phyloP scores from a whole-genome alignment of 2,888 invertebrate genomes.

The Spisula subtruncata region DNA sequence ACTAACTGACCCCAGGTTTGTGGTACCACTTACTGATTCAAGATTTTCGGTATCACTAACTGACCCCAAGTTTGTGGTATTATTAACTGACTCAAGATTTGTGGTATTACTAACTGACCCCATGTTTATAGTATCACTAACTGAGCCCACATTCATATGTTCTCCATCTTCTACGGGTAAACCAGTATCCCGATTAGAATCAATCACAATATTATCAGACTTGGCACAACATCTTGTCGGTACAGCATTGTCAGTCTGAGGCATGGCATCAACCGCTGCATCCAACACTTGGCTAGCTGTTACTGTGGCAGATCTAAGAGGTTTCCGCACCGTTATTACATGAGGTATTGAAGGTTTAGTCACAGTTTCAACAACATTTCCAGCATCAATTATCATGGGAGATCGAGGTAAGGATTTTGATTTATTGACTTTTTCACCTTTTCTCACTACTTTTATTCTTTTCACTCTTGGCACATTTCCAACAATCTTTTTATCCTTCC shows the following conservation, averaged over 20 bases:
- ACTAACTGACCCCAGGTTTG: background rate
- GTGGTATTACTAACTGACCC: background rate
- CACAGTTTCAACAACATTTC: background rate
- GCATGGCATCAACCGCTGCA: background rate
- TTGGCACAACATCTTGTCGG: background rate
- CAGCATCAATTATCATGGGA: background rate
- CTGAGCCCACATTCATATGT: background rate
- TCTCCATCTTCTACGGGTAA: background rate
- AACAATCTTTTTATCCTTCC: background rate
- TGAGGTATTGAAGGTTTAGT: conserved; percentile 28
- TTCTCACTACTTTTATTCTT: background rate
- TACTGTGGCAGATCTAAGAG: background rate
- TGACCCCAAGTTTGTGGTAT: background rate
- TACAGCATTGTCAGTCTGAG: background rate
- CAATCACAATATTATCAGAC: background rate
- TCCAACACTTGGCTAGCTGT: background rate
- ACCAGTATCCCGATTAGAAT: background rate
- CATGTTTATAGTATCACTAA: background rate
- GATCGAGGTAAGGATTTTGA: background rate
- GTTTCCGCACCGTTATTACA: conserved; percentile 15
- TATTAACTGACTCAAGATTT: too few relatives aligned
- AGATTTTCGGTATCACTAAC: background rate
- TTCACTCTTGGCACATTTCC: conserved; percentile 31
- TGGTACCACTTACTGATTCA: background rate
- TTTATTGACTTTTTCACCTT: background rate